Percentiles rank a stretch among this genome's conserved stretches.
These are phyloP conservation scores for Pterocles burchelli DNA, from an alignment of 2,113 vertebrate genomes.

Conservation along the genomic window DNA sequence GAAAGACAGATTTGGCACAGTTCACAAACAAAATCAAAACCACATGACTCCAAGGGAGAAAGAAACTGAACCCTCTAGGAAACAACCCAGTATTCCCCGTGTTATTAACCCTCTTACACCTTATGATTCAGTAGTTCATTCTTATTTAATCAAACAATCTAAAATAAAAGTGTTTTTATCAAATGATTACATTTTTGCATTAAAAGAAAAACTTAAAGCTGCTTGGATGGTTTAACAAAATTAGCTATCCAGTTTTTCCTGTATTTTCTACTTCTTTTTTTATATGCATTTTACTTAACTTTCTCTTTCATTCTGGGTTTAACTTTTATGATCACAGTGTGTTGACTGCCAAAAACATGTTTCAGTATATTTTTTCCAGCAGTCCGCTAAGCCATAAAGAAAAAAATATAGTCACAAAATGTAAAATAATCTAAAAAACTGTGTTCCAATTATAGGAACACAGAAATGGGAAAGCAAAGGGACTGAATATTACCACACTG, in stretches of 20 bases:
- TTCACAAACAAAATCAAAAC: slow-evolving; percentile 39
- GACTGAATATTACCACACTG: background rate
- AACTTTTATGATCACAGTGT: background rate
- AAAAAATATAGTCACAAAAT: background rate
- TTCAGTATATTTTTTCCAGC: background rate
- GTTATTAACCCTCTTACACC: background rate
- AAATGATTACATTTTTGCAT: background rate
- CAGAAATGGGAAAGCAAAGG: background rate
- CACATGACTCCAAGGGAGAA: background rate
- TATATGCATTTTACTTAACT: background rate
- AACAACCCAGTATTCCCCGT: background rate
- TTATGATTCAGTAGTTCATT: background rate
- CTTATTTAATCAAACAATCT: background rate
- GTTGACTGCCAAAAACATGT: background rate
- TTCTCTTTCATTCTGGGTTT: slow-evolving; percentile 5
- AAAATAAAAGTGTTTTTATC: too few species aligned
- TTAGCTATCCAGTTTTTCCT: background rate
- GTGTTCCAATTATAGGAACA: background rate
- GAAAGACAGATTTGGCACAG: slow-evolving; percentile 31
- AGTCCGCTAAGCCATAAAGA: background rate
- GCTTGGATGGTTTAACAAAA: background rate
- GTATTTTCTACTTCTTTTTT: background rate
- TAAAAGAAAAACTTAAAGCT: background rate
- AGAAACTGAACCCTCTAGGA: background rate
- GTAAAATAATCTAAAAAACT: background rate